A percentile compares a stretch with the other conserved stretches of the same genome.
These are phyloP conservation scores for Lineus longissimus DNA, from an alignment of 1,140 invertebrate genomes.

Conservation along the genomic window DNA sequence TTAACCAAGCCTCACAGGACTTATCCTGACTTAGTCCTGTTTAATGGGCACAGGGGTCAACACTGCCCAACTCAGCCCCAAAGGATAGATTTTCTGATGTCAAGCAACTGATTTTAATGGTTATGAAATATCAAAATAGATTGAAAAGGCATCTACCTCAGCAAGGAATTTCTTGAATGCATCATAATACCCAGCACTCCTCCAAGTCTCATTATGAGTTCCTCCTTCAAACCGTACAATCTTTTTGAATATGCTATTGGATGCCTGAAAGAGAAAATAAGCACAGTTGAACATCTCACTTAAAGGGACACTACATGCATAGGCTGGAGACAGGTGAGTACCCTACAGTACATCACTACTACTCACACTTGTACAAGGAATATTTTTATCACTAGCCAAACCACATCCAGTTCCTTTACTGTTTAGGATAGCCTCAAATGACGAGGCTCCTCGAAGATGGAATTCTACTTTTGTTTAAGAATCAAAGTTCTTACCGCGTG, in stretches of 20 bases:
- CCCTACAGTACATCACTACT: no score
- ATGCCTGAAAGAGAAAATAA: conserved; percentile 12
- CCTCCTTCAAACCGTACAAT: conserved; percentile 65
- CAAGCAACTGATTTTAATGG: no score
- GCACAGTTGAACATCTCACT: neutral
- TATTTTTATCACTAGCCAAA: no score
- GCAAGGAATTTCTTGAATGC: conserved; percentile 59
- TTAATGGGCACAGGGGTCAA: no score
- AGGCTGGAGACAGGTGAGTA: neutral
- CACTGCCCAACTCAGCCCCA: no score
- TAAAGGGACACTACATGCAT: neutral
- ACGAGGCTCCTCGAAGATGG: neutral
- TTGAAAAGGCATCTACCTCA: conserved; percentile 11
- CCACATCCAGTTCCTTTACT: no score
- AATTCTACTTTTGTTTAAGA: neutral
- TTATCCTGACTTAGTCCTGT: no score
- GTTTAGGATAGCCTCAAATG: no score
- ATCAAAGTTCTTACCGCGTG: conserved; percentile 52
- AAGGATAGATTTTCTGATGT: no score
- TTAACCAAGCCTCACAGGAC: no score
- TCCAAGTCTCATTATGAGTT: conserved; percentile 88
- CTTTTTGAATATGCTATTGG: conserved; percentile 60
- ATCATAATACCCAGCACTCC: conserved; percentile 62
- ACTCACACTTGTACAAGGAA: no score
- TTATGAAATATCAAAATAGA: neutral